Percentiles rank a stretch among this genome's conserved stretches.
Evolutionary conservation across 2,797 vertebrate genomes (phyloP).

Genomic region (Leucoraja ocellata): DNA sequence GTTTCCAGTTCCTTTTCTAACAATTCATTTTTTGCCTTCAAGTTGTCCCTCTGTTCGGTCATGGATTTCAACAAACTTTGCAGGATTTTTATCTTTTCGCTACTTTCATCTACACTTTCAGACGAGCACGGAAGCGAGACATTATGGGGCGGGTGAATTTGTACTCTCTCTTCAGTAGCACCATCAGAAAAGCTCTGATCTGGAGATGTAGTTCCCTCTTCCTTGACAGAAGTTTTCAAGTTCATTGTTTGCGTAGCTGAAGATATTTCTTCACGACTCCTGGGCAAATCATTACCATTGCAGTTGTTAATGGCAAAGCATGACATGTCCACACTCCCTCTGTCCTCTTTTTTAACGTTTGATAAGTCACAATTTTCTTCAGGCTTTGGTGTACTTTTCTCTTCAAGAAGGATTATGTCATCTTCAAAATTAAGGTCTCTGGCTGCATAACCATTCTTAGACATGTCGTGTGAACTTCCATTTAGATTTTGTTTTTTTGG

Average conservation of each 20-base stretch:
- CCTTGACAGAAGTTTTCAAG: conserved; percentile 53
- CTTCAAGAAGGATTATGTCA: conserved; percentile 74
- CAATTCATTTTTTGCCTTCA: conserved; percentile 42
- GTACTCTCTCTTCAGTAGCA: background rate
- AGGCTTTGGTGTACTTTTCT: conserved; percentile 69
- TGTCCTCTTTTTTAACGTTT: conserved; percentile 56
- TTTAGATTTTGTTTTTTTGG: conserved; percentile 58
- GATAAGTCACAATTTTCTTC: conserved; percentile 48
- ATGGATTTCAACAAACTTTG: conserved; percentile 53
- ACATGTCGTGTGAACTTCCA: conserved; percentile 45
- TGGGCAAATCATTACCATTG: conserved; percentile 40
- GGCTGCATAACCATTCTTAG: conserved; percentile 40
- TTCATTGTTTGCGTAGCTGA: conserved; percentile 60
- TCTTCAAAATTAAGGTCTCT: conserved; percentile 56
- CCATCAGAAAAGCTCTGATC: background rate
- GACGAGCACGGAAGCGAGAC: background rate
- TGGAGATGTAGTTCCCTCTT: conserved; percentile 51
- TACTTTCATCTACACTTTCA: background rate
- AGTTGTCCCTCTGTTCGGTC: conserved; percentile 57
- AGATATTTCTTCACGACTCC: conserved; percentile 43
- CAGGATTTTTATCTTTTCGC: conserved; percentile 43
- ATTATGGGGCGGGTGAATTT: too few relatives aligned
- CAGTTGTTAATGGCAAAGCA: conserved; percentile 45
- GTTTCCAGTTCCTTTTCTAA: conserved; percentile 55
- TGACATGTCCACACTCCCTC: conserved; percentile 44